These are phyloP conservation scores for Cariama cristata DNA, from an alignment of 2,113 vertebrate genomes.

Conservation along the genomic window DNA sequence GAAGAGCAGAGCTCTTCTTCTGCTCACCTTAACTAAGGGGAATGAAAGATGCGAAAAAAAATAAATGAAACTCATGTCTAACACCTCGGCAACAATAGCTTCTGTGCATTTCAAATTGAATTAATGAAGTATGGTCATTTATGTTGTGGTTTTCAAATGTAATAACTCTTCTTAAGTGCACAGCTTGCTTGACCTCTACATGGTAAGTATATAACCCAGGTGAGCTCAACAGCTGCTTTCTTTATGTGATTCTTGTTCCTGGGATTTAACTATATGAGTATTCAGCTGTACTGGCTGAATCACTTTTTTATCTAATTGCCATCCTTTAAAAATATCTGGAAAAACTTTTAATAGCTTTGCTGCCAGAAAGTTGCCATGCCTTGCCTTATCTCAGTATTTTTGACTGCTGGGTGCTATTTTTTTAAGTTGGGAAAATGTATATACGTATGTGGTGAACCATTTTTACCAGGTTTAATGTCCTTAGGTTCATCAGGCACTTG, in stretches of 20 bases:
- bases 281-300: not conserved
- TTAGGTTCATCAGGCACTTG: not conserved
- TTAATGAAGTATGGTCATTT: not conserved
- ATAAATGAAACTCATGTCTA: not conserved
- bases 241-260: not conserved
- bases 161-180: not conserved
- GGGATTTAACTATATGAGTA: not conserved
- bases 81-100: not conserved
- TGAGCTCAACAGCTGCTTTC: not conserved
- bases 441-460: not conserved
- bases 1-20: not conserved
- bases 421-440: not conserved
- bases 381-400: not conserved
- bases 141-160: not conserved
- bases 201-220: not conserved
- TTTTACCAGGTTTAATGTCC: not conserved
- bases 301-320: not conserved
- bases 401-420: not conserved
- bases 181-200: not conserved
- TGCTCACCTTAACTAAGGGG: not conserved
- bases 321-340: not conserved
- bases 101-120: not conserved
- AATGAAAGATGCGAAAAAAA: not conserved
- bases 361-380: not conserved
- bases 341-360: not conserved